Percentiles rank a stretch among this genome's conserved stretches.
phyloP scores from a whole-genome alignment of 1,140 invertebrate species.

The Battus philenor region DNA sequence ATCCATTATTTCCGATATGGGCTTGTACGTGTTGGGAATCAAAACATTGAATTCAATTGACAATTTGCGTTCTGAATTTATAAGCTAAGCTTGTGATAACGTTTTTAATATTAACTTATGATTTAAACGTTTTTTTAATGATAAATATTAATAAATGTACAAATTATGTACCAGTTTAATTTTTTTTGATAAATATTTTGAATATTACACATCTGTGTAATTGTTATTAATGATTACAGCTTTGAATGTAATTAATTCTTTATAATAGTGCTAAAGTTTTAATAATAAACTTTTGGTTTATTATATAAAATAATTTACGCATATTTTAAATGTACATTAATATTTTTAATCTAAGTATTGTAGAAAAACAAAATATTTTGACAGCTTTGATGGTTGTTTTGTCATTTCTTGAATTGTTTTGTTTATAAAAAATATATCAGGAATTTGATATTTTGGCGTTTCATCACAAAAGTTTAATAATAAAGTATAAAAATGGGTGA shows the following conservation, averaged over 20 bases:
- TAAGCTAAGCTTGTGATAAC: too few relatives aligned
- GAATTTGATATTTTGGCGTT: not conserved
- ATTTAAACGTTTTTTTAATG: not conserved
- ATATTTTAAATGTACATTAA: too few relatives aligned
- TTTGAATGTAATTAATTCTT: too few relatives aligned
- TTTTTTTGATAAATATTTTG: not conserved
- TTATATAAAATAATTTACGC: too few relatives aligned
- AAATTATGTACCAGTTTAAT: not conserved
- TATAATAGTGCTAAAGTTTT: too few relatives aligned
- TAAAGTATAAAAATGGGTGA: slow-evolving; percentile 21
- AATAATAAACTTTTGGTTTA: too few relatives aligned
- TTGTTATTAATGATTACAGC: too few relatives aligned
- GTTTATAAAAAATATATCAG: not conserved
- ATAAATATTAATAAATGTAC: not conserved
- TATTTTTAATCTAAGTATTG: too few relatives aligned
- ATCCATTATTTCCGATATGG: slow-evolving; percentile 39
- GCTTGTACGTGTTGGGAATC: slow-evolving; percentile 28
- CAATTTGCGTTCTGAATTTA: slow-evolving; percentile 32
- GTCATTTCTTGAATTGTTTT: not conserved
- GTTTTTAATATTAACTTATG: not conserved
- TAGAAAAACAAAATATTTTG: too few relatives aligned
- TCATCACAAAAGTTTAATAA: not conserved
- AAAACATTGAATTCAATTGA: slow-evolving; percentile 41
- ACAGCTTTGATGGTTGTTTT: not conserved
- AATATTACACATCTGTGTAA: too few relatives aligned